A percentile compares a stretch with the other conserved stretches of the same genome.
phyloP scores from a whole-genome alignment of 2,888 invertebrate genomes.

The Nomada lathburiana region DNA sequence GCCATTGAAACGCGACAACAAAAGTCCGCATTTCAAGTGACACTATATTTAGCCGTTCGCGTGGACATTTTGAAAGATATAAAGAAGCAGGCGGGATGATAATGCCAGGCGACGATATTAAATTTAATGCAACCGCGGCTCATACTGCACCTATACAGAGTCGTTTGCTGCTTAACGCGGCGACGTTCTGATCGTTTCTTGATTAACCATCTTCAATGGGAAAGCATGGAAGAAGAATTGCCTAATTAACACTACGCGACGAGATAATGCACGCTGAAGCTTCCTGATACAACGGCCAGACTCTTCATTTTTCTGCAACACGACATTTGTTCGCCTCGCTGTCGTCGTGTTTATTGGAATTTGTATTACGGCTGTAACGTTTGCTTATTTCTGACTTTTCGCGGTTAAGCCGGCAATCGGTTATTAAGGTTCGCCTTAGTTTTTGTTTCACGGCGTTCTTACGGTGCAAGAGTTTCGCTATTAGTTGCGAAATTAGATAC shows the following conservation, averaged over 20 bases:
- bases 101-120: neutral
- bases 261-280: neutral
- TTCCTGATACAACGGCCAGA: neutral
- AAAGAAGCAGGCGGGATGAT: conserved; percentile 5
- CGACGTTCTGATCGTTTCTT: neutral
- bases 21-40: conserved; percentile 12
- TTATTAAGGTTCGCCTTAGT: neutral
- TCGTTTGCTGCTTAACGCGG: conserved; percentile 30
- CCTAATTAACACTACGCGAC: conserved; percentile 6
- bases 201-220: neutral
- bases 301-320: neutral
- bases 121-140: conserved; percentile 14
- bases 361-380: neutral
- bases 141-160: neutral
- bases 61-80: conserved; percentile 23
- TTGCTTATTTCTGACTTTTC: neutral
- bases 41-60: conserved; percentile 19
- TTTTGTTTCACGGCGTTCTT: neutral
- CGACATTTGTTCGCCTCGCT: neutral
- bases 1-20: conserved; percentile 16
- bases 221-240: conserved; percentile 7
- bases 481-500: neutral
- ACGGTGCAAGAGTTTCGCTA: neutral
- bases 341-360: neutral
- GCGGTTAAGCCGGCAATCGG: no score